phyloP scores from a whole-genome alignment of 2,888 invertebrate species.

The Acleris laterana region DNA sequence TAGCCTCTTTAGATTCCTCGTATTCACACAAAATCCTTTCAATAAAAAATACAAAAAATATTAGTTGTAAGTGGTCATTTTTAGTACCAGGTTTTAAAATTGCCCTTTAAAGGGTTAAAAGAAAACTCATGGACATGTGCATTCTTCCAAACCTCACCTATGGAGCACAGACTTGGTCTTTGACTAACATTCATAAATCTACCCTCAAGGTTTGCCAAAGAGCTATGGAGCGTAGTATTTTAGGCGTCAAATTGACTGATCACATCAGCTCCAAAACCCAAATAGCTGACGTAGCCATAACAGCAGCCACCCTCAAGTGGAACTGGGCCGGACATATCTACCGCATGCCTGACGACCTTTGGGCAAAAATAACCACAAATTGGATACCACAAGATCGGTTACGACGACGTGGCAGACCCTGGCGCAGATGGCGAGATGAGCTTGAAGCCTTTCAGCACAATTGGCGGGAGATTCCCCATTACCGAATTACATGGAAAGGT shows the following conservation, averaged over 20 bases:
- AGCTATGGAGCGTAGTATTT: neutral
- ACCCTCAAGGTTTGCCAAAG: neutral
- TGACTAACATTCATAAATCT: neutral
- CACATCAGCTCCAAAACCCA: neutral
- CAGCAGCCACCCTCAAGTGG: neutral
- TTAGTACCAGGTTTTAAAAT: too few species aligned
- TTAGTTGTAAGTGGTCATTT: too few species aligned
- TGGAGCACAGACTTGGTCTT: neutral
- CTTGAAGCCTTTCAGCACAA: too few species aligned
- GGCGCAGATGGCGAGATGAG: too few species aligned
- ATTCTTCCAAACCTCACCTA: neutral
- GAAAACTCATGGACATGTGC: neutral
- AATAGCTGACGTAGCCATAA: neutral
- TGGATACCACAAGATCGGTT: neutral
- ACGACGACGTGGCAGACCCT: too few species aligned
- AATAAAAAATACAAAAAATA: too few species aligned
- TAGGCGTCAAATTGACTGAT: neutral
- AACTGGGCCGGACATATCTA: neutral
- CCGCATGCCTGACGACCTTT: neutral
- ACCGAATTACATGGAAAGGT: too few species aligned
- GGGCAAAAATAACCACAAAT: too few species aligned
- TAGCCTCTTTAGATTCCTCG: too few species aligned
- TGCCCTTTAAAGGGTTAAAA: too few species aligned
- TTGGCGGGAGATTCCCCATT: too few species aligned
- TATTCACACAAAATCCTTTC: too few species aligned